Conservation (phyloP, 2,797 vertebrate species). For the Takifugu ocellatus region DNA sequence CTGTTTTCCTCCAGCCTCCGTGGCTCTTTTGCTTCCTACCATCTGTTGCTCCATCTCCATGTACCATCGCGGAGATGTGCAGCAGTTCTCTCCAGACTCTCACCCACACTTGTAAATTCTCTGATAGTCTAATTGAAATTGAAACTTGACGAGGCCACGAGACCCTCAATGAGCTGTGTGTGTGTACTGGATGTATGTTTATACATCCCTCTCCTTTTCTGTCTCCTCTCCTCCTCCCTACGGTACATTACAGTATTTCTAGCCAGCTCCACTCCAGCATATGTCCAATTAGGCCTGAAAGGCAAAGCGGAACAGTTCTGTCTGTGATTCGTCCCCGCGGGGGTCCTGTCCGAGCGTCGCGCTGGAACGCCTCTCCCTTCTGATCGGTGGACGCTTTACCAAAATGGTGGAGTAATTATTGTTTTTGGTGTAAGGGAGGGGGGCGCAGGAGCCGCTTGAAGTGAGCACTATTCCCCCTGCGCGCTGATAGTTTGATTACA, state of each 20-base stretch:
- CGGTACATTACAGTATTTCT: constrained; percentile 60
- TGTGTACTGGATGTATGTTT: constrained; percentile 15
- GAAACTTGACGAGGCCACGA: constrained; percentile 15
- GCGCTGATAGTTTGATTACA: constrained; percentile 94
- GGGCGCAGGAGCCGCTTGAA: constrained; percentile 82
- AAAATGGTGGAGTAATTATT: constrained; percentile 96
- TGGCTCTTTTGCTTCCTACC: constrained; percentile 9
- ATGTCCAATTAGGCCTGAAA: constrained; percentile 84
- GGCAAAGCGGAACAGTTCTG: constrained; percentile 72
- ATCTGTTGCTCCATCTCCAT: constrained; percentile 24
- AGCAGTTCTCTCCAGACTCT: constrained; percentile 5
- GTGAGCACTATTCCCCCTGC: constrained; percentile 84
- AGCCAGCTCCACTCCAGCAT: constrained; percentile 77
- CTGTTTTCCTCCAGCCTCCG: constrained; percentile 2
- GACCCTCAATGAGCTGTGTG: not conserved
- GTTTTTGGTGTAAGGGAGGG: constrained; percentile 78
- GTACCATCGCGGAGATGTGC: constrained; percentile 36
- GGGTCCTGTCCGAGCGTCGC: constrained; percentile 78
- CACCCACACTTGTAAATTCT: constrained; percentile 8
- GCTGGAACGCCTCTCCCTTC: constrained; percentile 81
- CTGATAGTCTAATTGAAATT: constrained; percentile 28
- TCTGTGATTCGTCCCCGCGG: constrained; percentile 78
- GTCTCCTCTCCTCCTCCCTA: constrained; percentile 24
- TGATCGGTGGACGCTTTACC: constrained; percentile 90
- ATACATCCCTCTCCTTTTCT: not conserved